Conservation (phyloP, 2,797 vertebrate genomes). For the Gymnothorax javanicus region DNA sequence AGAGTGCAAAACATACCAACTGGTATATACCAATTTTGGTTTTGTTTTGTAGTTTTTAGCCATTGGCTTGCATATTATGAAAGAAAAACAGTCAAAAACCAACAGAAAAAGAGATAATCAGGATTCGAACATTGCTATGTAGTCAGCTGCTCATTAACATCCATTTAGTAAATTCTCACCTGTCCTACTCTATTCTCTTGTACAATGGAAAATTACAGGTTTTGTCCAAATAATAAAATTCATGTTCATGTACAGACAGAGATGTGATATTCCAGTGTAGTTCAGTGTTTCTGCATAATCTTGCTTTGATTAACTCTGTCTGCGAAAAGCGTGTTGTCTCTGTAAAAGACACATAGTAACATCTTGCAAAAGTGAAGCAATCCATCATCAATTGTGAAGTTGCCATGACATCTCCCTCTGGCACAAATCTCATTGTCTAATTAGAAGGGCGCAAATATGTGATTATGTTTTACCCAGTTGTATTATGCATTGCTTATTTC, state of each 20-base stretch:
- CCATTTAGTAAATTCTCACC: too few relatives aligned
- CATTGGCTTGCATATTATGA: too few relatives aligned
- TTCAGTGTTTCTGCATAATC: background rate
- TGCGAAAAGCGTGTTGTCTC: background rate
- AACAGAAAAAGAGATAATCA: too few relatives aligned
- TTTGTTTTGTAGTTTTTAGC: too few relatives aligned
- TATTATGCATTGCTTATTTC: background rate
- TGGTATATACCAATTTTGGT: too few relatives aligned
- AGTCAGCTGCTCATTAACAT: too few relatives aligned
- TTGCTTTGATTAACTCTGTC: background rate
- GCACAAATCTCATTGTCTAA: background rate
- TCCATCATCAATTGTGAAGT: background rate
- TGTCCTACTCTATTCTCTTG: background rate
- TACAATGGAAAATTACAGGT: background rate
- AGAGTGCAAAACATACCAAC: too few relatives aligned
- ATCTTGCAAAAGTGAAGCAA: background rate
- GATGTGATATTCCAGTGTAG: background rate
- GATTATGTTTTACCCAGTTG: background rate
- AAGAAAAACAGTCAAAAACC: too few relatives aligned
- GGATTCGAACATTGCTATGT: too few relatives aligned
- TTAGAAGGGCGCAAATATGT: background rate
- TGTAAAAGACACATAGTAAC: background rate
- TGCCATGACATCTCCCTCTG: background rate
- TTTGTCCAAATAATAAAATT: background rate
- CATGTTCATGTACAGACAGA: background rate